Evolutionary conservation across 2,797 vertebrate genomes (phyloP), one percentile per base, ranked within the genome.

Genomic region (Enteromius treurensis): DNA sequence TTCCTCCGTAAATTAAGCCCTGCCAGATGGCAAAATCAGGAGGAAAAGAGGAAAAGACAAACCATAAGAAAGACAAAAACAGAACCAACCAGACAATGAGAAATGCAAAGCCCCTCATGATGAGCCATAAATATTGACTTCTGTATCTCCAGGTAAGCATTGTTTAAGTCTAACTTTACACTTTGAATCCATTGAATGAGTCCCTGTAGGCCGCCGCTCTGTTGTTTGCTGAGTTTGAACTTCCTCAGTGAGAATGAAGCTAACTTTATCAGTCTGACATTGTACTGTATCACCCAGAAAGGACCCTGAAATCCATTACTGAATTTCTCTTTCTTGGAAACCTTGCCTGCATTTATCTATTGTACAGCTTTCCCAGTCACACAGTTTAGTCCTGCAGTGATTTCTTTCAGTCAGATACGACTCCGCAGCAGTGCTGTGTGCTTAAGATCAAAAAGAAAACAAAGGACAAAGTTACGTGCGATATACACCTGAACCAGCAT

Each of bases 111-210:
- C 75, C 58, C 29, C 64, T 49, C 3, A n/a, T 79, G 62, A 77
- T 62, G n/a, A 47, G 14, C 34, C 3, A 4, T 65, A 81, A 45
- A 64, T 74, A 77, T 84, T 55, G 85, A 80, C 53, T 60, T 15
- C 79, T 10, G 58, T 81, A 62, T 49, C 78, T 85, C 49, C 77
- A 79, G 73, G 81, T 86, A 80, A 83, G 80, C 80, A 79, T 60
- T 77, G 77, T 86, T 80, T 86, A 86, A 77, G 55, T 77, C 77
- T 69, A 82, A 55, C 40, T 79, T 74, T 76, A 86, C 76, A 82
- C 77, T 86, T 86, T 55, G 32, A 68, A 51, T 71, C 65, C 60
- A 65, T 19, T 29, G 49, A 80, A 74, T 58, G 84, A 73, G 81
- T 74, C 81, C 60, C 60, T 65, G 29, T 14, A n/a, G 76, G 37